These are phyloP conservation scores for Cephus pygmeus DNA, from an alignment of 2,888 invertebrate species.

Conservation along the genomic window DNA sequence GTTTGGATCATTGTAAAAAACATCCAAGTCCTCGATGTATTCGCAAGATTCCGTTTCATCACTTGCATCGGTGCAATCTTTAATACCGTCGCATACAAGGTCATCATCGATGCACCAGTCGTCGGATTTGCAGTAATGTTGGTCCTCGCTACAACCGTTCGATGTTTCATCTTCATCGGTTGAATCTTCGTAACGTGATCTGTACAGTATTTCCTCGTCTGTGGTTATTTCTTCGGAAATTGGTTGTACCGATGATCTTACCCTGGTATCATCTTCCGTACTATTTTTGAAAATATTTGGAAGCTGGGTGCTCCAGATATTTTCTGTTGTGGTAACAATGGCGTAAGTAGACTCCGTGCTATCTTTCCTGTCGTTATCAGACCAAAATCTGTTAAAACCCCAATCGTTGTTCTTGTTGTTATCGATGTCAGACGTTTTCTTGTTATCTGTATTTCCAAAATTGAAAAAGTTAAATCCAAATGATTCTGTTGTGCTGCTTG, in stretches of 20 bases:
- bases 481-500: neutral
- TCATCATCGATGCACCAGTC: slow-evolving; percentile 69
- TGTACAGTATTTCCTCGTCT: neutral
- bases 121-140: slow-evolving; percentile 34
- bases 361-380: neutral
- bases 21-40: neutral
- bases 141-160: neutral
- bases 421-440: neutral
- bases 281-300: neutral
- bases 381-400: neutral
- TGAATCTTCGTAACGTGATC: neutral
- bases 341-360: neutral
- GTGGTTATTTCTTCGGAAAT: neutral
- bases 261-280: neutral
- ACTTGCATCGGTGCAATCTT: slow-evolving; percentile 70
- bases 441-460: neutral
- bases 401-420: slow-evolving; percentile 4
- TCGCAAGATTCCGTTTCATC: slow-evolving; percentile 73
- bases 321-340: neutral
- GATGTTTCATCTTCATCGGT: neutral
- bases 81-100: slow-evolving; percentile 66
- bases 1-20: neutral
- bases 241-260: neutral
- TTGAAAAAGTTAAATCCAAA: neutral
- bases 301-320: neutral